phyloP scores from a whole-genome alignment of 2,888 invertebrate species.

The Phaedon cochleariae region DNA sequence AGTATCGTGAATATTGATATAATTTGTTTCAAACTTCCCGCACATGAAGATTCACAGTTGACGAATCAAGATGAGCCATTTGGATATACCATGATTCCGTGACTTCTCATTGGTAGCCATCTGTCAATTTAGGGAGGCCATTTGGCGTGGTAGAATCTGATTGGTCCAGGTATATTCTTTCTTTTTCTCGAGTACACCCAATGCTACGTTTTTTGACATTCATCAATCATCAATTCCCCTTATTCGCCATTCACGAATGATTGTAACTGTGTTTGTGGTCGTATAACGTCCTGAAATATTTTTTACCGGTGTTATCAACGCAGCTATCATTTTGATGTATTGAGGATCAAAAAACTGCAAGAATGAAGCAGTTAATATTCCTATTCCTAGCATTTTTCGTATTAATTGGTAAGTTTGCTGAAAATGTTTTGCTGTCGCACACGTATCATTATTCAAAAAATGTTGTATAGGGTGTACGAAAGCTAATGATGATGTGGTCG shows the following conservation, averaged over 20 bases:
- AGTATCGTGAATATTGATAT: too few species aligned
- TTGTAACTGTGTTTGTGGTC: constrained; percentile 4
- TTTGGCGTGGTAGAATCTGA: constrained; percentile 53
- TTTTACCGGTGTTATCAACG: constrained; percentile 17
- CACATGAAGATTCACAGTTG: background rate
- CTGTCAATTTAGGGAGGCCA: constrained; percentile 33
- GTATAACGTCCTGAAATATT: constrained; percentile 14
- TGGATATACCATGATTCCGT: constrained; percentile 49
- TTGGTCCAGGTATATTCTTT: constrained; percentile 43
- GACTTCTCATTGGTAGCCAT: constrained; percentile 41
- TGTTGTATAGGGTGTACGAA: constrained; percentile 60
- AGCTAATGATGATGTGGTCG: constrained; percentile 61
- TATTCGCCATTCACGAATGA: background rate
- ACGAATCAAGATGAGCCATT: constrained; percentile 57
- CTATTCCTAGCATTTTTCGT: constrained; percentile 51
- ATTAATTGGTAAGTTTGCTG: constrained; percentile 50
- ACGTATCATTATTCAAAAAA: background rate
- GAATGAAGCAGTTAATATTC: constrained; percentile 56
- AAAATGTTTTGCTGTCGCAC: constrained; percentile 8
- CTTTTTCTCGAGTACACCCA: background rate
- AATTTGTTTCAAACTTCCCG: constrained; percentile 19
- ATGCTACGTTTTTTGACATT: constrained; percentile 4
- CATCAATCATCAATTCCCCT: constrained; percentile 14
- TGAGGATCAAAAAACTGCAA: constrained; percentile 32
- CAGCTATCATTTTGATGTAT: constrained; percentile 30